phyloP scores from a whole-genome alignment of 1,140 invertebrate species.

The Drosophila ambigua region DNA sequence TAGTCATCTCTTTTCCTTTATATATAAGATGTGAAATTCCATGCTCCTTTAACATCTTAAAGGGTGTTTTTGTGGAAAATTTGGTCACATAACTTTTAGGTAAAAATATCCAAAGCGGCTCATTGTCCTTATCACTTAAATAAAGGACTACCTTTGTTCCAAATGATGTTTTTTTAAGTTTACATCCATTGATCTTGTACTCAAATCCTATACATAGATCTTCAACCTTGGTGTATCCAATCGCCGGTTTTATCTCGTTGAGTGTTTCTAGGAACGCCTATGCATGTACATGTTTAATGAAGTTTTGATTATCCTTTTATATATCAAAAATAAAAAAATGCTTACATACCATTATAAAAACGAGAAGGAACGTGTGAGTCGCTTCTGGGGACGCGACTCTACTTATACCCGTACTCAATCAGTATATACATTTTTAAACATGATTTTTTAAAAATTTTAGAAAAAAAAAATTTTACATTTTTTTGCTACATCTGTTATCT shows the following conservation, averaged over 20 bases:
- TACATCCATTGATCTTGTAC: conserved; percentile 2
- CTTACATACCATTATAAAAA: too few species aligned
- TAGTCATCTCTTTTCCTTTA: conserved; percentile 3
- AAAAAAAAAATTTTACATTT: too few species aligned
- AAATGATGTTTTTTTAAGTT: not conserved
- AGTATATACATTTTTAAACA: too few species aligned
- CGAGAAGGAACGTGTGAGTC: too few species aligned
- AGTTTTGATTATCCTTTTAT: too few species aligned
- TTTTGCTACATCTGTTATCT: too few species aligned
- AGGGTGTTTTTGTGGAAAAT: not conserved
- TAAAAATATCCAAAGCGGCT: conserved; percentile 1
- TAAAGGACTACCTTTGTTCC: conserved; percentile 1
- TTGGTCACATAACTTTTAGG: conserved; percentile 9
- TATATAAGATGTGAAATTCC: conserved; percentile 14
- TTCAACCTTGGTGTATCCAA: conserved; percentile 3
- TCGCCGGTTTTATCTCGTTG: not conserved
- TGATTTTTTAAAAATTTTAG: too few species aligned
- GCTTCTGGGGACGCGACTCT: too few species aligned
- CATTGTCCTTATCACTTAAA: not conserved
- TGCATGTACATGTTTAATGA: not conserved
- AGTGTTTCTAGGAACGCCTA: not conserved
- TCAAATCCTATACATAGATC: not conserved
- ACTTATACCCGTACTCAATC: too few species aligned
- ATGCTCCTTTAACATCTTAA: not conserved
- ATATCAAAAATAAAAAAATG: too few species aligned